These are phyloP conservation scores for Urocitellus parryii DNA, from an alignment of 2,113 vertebrate species.

Conservation along the genomic window DNA sequence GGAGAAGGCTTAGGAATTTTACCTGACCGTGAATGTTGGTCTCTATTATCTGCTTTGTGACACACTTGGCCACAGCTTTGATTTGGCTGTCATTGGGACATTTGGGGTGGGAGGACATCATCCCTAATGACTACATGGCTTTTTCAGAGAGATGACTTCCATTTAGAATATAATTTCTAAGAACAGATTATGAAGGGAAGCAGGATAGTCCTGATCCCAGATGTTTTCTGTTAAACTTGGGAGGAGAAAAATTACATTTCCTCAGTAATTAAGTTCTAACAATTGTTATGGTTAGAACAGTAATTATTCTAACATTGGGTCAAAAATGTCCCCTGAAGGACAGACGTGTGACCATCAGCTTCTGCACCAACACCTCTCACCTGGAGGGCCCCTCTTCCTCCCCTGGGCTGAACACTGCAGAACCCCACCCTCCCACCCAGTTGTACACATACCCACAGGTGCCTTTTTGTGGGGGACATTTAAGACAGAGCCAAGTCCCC, in stretches of 20 bases:
- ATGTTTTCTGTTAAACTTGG: not conserved
- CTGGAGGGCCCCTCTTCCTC: not conserved
- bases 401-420: not conserved
- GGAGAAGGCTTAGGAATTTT: not conserved
- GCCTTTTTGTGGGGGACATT: not conserved
- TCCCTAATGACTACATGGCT: rapidly evolving
- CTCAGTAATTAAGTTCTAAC: not conserved
- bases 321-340: not conserved
- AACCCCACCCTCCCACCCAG: not conserved
- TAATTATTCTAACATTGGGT: not conserved
- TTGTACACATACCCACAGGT: not conserved
- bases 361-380: rapidly evolving
- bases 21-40: not conserved
- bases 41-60: not conserved
- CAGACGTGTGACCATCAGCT: not conserved
- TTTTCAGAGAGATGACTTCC: not conserved
- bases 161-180: not conserved
- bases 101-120: not conserved
- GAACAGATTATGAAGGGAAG: not conserved
- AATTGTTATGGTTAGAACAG: too few relatives aligned
- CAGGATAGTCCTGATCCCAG: too few relatives aligned
- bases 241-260: not conserved
- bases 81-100: not conserved
- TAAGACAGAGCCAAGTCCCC: not conserved
- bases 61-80: not conserved